phyloP scores from a whole-genome alignment of 1,140 invertebrate species.

The Calosoma granatense region DNA sequence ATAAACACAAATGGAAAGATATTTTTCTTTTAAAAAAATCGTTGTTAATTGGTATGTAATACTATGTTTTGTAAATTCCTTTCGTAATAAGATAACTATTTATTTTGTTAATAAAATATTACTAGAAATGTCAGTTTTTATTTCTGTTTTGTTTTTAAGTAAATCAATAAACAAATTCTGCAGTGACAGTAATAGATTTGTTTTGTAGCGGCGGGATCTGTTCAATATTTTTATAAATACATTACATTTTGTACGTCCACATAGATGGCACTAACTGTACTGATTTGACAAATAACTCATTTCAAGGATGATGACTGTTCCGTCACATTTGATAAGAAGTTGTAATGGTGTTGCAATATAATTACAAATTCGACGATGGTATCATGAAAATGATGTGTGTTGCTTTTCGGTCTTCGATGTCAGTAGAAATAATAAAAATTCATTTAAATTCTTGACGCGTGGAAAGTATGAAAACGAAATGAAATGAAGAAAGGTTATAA shows the following conservation, averaged over 20 bases:
- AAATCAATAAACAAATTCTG: too few relatives aligned
- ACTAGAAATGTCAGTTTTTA: not conserved
- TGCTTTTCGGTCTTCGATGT: conserved; percentile 18
- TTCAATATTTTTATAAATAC: too few relatives aligned
- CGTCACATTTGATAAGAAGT: conserved; percentile 29
- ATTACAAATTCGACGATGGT: conserved; percentile 29
- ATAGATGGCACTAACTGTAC: not conserved
- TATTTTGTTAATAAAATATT: conserved; percentile 7
- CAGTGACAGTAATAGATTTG: too few relatives aligned
- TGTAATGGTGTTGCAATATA: conserved; percentile 34
- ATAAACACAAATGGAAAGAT: too few relatives aligned
- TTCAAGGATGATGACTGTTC: conserved; percentile 17
- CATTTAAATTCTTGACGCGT: conserved; percentile 33
- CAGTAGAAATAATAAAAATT: conserved; percentile 22
- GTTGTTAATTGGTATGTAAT: conserved; percentile 7
- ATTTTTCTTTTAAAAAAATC: not conserved
- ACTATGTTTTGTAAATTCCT: conserved; percentile 8
- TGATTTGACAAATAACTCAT: not conserved
- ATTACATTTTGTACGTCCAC: not conserved
- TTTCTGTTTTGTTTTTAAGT: not conserved
- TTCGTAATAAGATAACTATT: conserved; percentile 8
- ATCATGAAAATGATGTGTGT: conserved; percentile 27
- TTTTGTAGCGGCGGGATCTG: too few relatives aligned
- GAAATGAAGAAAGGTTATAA: conserved; percentile 35
- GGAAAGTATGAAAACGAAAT: conserved; percentile 28